phyloP scores from a whole-genome alignment of 1,140 invertebrate genomes.

The Triops longicaudatus region DNA sequence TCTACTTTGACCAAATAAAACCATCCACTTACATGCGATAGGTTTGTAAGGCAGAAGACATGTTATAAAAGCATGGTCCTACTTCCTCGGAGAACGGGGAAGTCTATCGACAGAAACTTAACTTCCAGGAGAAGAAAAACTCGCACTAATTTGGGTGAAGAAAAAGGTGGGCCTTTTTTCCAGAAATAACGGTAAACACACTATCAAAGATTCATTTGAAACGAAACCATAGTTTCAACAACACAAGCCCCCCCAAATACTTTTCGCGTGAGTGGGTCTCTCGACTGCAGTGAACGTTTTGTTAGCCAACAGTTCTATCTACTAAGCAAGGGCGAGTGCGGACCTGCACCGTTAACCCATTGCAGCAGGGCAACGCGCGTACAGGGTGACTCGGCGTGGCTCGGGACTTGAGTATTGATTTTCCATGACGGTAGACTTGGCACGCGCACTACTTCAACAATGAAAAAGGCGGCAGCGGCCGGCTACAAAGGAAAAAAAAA shows the following conservation, averaged over 20 bases:
- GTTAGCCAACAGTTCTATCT: background rate
- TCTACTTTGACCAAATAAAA: background rate
- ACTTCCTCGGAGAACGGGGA: background rate
- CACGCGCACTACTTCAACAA: background rate
- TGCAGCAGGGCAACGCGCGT: background rate
- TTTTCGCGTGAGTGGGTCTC: background rate
- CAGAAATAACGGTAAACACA: background rate
- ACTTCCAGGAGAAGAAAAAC: background rate
- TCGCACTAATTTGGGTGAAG: background rate
- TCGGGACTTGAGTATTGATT: background rate
- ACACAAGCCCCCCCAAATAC: background rate
- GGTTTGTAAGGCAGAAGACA: slow-evolving; percentile 24
- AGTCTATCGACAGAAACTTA: background rate
- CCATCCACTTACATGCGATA: slow-evolving; percentile 22
- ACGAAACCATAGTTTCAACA: background rate
- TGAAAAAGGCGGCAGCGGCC: background rate
- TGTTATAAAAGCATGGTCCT: slow-evolving; percentile 16
- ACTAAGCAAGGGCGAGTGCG: background rate
- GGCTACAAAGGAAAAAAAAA: background rate
- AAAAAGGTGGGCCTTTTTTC: background rate
- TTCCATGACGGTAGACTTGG: slow-evolving; percentile 11
- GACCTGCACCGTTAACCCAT: background rate
- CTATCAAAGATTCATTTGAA: background rate
- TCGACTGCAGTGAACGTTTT: background rate
- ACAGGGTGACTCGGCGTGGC: background rate